Evolutionary conservation across 2,797 vertebrate species (phyloP).

Genomic region (Sebastes jordani): DNA sequence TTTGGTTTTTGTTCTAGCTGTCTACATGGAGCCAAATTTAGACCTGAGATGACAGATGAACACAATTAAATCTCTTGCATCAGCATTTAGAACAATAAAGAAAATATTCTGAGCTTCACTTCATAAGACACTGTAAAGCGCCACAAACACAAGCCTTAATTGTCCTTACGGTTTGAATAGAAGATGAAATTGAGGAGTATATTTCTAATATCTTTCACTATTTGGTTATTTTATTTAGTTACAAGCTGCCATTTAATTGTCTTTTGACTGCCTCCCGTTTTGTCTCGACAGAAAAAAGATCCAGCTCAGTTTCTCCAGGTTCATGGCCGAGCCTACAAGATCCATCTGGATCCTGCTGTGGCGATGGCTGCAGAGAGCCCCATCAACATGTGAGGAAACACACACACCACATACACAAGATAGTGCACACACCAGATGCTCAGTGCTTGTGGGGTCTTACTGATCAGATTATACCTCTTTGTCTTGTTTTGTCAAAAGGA

Average conservation of each 20-base stretch:
- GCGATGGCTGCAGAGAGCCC: slow-evolving; percentile 95
- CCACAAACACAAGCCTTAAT: neutral
- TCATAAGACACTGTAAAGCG: neutral
- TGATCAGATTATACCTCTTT: neutral
- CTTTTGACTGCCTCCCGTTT: neutral
- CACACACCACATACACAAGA: neutral
- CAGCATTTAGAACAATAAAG: neutral
- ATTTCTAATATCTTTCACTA: neutral
- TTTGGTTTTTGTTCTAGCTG: neutral
- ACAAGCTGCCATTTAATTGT: neutral
- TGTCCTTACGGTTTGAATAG: neutral
- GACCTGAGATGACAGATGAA: neutral
- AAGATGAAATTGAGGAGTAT: neutral
- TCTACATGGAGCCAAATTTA: neutral
- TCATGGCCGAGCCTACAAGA: slow-evolving; percentile 96
- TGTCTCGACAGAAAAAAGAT: slow-evolving; percentile 90
- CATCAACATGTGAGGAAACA: slow-evolving; percentile 90
- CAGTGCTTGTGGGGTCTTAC: neutral
- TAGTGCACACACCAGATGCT: neutral
- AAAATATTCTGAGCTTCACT: neutral
- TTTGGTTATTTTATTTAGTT: neutral
- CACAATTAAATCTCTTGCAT: neutral
- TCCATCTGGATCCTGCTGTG: slow-evolving; percentile 94
- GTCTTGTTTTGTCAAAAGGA: slow-evolving; percentile 79
- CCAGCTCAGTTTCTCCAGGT: slow-evolving; percentile 98